Evolutionary conservation across 30 jellyfish, hydroid and myxozoan species (phyloP).

Genomic region (Cassiopea andromeda): DNA sequence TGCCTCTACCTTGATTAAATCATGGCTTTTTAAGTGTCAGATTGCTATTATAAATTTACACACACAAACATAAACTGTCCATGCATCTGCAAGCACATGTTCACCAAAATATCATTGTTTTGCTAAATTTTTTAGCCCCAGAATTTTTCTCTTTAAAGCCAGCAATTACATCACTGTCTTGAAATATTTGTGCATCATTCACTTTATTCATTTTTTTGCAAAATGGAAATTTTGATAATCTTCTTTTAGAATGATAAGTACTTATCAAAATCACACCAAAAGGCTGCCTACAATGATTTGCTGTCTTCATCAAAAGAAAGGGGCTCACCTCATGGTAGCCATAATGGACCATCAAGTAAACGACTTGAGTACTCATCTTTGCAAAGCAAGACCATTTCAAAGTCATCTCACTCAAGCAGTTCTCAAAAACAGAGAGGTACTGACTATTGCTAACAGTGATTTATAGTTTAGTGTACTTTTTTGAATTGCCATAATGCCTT

Average conservation of each 20-base stretch:
- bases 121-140: no score
- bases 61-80: no score
- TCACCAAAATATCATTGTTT: no score
- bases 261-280: slow-evolving; percentile 66
- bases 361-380: slow-evolving; percentile 60
- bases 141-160: no score
- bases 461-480: no score
- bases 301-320: slow-evolving; percentile 65
- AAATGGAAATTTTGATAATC: background rate
- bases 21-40: no score
- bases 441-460: background rate
- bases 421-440: slow-evolving; percentile 69
- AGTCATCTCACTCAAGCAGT: slow-evolving; percentile 45
- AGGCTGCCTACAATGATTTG: slow-evolving; percentile 50
- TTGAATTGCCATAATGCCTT: no score
- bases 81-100: no score
- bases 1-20: no score
- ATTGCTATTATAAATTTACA: no score
- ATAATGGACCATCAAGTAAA: slow-evolving; percentile 74
- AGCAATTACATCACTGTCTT: no score
- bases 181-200: background rate
- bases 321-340: slow-evolving; percentile 70
- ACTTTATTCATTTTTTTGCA: no score
- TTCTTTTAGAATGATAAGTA: slow-evolving; percentile 63
- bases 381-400: slow-evolving; percentile 27